These are phyloP conservation scores for Indicator indicator DNA, from an alignment of 2,113 vertebrate genomes.

Conservation along the genomic window DNA sequence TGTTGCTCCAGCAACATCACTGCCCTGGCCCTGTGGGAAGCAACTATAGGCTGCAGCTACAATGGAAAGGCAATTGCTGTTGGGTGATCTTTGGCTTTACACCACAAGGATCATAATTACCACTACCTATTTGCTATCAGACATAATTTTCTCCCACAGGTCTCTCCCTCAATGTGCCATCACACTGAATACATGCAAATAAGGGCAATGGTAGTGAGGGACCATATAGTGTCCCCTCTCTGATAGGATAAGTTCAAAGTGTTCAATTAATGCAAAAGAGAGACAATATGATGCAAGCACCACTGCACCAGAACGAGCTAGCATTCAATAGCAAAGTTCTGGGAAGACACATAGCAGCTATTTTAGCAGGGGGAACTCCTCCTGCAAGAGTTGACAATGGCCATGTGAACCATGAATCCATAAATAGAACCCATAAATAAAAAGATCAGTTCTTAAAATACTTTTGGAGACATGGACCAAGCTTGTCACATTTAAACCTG, in stretches of 20 bases:
- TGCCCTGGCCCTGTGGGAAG: fast-evolving
- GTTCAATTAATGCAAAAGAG: neutral
- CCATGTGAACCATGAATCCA: neutral
- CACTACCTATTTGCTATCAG: neutral
- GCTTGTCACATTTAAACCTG: neutral
- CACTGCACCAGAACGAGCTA: neutral
- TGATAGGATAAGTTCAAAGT: neutral
- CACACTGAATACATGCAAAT: fast-evolving
- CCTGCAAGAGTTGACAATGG: neutral
- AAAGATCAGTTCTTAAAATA: neutral
- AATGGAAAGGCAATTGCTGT: neutral
- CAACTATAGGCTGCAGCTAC: neutral
- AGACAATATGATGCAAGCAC: neutral
- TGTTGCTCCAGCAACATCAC: neutral
- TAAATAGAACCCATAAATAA: neutral
- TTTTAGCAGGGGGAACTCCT: neutral
- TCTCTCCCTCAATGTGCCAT: neutral
- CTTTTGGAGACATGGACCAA: neutral
- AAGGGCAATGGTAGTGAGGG: neutral
- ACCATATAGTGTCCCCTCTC: neutral
- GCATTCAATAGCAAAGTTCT: neutral
- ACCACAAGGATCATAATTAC: neutral
- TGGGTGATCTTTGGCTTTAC: neutral
- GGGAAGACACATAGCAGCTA: neutral
- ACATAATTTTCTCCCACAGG: neutral